phyloP scores from a whole-genome alignment of 2,888 invertebrate genomes.

The Drosophila suboccidentalis region DNA sequence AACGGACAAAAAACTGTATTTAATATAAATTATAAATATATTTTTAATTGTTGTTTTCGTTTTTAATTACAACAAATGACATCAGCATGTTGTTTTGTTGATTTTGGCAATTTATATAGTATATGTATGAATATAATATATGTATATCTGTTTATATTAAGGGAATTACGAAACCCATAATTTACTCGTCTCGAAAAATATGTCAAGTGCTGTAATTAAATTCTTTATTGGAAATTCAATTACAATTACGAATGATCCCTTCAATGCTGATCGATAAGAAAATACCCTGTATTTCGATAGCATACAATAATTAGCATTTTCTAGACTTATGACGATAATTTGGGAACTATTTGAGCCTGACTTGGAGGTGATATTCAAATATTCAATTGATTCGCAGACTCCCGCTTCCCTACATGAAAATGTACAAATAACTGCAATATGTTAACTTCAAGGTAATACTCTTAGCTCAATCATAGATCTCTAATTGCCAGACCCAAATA shows the following conservation, averaged over 20 bases:
- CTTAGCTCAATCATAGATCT: background rate
- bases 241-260: background rate
- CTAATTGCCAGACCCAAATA: slow-evolving; percentile 17
- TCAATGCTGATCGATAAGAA: background rate
- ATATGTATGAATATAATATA: background rate
- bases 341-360: background rate
- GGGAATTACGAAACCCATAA: slow-evolving; percentile 18
- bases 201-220: slow-evolving; percentile 20
- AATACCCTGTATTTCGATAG: background rate
- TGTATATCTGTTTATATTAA: background rate
- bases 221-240: slow-evolving; percentile 4
- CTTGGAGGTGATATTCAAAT: background rate
- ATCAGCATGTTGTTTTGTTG: slow-evolving; percentile 16
- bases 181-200: slow-evolving; percentile 5
- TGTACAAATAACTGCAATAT: background rate
- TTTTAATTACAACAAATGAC: slow-evolving; percentile 24
- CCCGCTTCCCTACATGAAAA: background rate
- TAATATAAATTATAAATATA: slow-evolving; percentile 1
- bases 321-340: background rate
- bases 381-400: background rate
- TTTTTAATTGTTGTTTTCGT: slow-evolving; percentile 8
- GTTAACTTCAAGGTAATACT: slow-evolving; percentile 1
- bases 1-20: background rate
- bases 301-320: background rate
- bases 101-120: background rate